Evolutionary conservation across 2,888 invertebrate genomes (phyloP).

Genomic region (Pelosia muscerda): DNA sequence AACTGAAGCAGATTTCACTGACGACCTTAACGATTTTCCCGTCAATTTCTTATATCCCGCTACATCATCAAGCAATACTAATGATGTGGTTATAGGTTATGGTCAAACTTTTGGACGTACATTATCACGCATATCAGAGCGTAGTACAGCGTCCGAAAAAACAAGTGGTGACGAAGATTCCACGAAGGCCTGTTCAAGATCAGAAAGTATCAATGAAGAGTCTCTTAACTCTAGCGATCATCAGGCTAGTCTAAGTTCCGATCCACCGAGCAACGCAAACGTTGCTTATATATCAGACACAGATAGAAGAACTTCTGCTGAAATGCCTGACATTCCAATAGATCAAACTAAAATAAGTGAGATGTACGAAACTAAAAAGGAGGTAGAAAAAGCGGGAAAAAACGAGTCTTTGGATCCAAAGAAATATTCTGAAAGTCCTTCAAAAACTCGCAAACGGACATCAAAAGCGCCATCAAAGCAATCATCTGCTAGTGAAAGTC

Average conservation of each 20-base stretch:
- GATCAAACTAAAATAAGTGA: conserved; percentile 89
- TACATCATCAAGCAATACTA: conserved; percentile 84
- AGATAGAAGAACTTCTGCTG: conserved; percentile 93
- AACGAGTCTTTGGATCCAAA: conserved; percentile 63
- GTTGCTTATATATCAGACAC: conserved; percentile 92
- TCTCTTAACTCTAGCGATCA: conserved; percentile 94
- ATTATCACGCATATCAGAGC: conserved; percentile 94
- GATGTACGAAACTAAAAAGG: conserved; percentile 86
- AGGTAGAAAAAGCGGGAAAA: conserved; percentile 71
- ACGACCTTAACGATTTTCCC: conserved; percentile 92
- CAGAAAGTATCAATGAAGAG: conserved; percentile 94
- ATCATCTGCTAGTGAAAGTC: conserved; percentile 88
- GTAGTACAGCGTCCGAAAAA: conserved; percentile 95
- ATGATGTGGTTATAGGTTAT: conserved; percentile 91
- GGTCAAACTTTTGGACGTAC: conserved; percentile 93
- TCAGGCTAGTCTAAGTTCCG: conserved; percentile 94
- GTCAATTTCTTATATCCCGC: conserved; percentile 92
- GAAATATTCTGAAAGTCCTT: conserved; percentile 64
- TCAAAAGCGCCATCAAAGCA: conserved; percentile 76
- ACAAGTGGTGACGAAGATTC: conserved; percentile 95
- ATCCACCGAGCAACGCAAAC: conserved; percentile 92
- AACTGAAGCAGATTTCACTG: conserved; percentile 90
- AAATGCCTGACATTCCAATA: conserved; percentile 94
- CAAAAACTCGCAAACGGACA: conserved; percentile 67
- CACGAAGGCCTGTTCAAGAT: conserved; percentile 94